These are phyloP conservation scores for Parambassis ranga DNA, from an alignment of 2,797 vertebrate species.

Conservation along the genomic window DNA sequence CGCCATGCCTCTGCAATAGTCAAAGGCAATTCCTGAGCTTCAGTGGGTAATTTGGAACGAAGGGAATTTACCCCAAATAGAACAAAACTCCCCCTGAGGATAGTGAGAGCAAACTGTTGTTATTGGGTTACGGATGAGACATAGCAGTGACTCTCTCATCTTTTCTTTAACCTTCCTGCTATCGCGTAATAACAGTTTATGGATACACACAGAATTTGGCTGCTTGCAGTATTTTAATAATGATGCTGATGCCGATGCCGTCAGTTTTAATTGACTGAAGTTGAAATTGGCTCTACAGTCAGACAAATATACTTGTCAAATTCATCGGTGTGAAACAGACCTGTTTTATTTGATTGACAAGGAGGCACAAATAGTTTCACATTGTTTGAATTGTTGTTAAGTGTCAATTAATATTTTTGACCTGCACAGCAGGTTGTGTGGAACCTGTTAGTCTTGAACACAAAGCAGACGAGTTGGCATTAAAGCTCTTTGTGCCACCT, in stretches of 20 bases:
- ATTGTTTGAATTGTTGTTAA: background rate
- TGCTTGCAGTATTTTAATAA: slow-evolving; percentile 21
- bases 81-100: slow-evolving; percentile 65
- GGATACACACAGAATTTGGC: slow-evolving; percentile 14
- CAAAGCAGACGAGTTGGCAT: background rate
- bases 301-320: slow-evolving; percentile 3
- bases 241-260: slow-evolving; percentile 6
- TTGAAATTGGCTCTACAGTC: background rate
- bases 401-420: background rate
- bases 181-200: slow-evolving; percentile 33
- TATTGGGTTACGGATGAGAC: slow-evolving; percentile 68
- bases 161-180: slow-evolving; percentile 42
- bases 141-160: slow-evolving; percentile 43
- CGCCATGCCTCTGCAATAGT: slow-evolving; percentile 63
- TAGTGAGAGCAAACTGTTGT: slow-evolving; percentile 61
- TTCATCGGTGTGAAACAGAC: background rate
- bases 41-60: slow-evolving; percentile 66
- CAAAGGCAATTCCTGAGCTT: slow-evolving; percentile 56
- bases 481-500: background rate
- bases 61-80: slow-evolving; percentile 76
- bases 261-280: slow-evolving; percentile 3
- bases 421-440: background rate
- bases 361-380: background rate
- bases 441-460: background rate
- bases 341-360: background rate